Evolutionary conservation across 2,888 invertebrate species (phyloP), one percentile per base, ranked within the genome.

Genomic region (Lithophane leautieri): DNA sequence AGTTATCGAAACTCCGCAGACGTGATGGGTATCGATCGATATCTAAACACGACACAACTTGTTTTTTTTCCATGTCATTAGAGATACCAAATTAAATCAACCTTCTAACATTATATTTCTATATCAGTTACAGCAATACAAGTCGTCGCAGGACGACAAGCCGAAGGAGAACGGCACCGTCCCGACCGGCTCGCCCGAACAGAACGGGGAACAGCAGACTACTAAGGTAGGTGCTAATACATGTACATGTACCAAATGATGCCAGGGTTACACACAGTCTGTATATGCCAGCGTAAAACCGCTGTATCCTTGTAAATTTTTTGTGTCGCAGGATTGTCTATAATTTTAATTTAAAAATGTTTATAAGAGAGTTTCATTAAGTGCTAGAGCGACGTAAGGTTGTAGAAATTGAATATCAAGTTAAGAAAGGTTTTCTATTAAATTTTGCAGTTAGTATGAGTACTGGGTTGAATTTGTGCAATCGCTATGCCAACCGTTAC

Each of bases 161-260:
- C 98, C 98, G 86, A 98, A 98, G 95, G 98, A 98, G 95, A 98
- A 98, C 94, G 98, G 98, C 90, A 98, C 98, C 87, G 97, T 97
- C 78, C 97, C 97, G 85, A 95, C 94, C 86, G 97, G 97, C 92
- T 97, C 97, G 92, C 97, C 96, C 42, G 96, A 96, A 69, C 97
- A 97, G 86, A 97, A 97, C 89, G 96, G 96, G 84, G 97, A 97
- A 84, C 95, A 92, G 34, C 93, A 88, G 66, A 96, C 96, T 84
- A 93, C 94, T 88, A 97, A 97, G 97, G 97, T 97, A 94, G 12
- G 72, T 12, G 22, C 42, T 42, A 14, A 14, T 3, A 12, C 9
- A 34, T 3, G 22, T 22, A 40, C 4, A 19, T 14, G 19, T 19
- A 2, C 16, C 8, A 2, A 42, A 1, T 2, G 12, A 14, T 63